Evolutionary conservation across 2,797 vertebrate genomes (phyloP).

Genomic region (Cichlasoma orientale): DNA sequence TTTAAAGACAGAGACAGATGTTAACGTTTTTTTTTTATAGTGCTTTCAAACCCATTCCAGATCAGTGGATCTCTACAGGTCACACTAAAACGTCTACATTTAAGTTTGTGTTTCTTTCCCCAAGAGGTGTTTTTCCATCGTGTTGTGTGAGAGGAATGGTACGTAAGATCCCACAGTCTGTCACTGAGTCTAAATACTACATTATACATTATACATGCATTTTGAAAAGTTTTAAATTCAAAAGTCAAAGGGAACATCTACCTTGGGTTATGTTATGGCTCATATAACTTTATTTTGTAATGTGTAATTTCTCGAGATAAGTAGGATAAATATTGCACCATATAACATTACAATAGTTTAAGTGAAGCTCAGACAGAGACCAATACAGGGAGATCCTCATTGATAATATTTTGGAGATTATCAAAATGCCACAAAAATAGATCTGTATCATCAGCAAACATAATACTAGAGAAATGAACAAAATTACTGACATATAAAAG

Average conservation of each 20-base stretch:
- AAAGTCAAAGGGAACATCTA: too few relatives aligned
- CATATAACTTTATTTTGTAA: neutral
- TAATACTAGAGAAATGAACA: neutral
- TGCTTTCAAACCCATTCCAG: neutral
- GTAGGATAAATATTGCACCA: neutral
- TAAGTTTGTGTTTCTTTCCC: neutral
- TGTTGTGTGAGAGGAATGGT: neutral
- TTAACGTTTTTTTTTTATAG: neutral
- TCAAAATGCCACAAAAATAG: too few relatives aligned
- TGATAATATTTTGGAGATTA: neutral
- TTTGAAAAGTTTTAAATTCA: neutral
- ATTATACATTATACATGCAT: neutral
- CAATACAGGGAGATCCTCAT: too few relatives aligned
- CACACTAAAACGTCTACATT: neutral
- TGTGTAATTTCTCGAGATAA: neutral
- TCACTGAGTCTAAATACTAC: too few relatives aligned
- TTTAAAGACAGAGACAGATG: neutral
- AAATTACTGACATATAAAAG: neutral
- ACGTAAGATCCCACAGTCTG: too few relatives aligned
- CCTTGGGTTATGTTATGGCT: too few relatives aligned
- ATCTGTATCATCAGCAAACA: too few relatives aligned
- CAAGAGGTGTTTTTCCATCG: too few relatives aligned
- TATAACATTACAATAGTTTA: neutral
- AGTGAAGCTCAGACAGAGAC: neutral
- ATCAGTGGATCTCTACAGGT: neutral